Conservation (phyloP, 2,888 invertebrate genomes). For the Gryllus longicercus region DNA sequence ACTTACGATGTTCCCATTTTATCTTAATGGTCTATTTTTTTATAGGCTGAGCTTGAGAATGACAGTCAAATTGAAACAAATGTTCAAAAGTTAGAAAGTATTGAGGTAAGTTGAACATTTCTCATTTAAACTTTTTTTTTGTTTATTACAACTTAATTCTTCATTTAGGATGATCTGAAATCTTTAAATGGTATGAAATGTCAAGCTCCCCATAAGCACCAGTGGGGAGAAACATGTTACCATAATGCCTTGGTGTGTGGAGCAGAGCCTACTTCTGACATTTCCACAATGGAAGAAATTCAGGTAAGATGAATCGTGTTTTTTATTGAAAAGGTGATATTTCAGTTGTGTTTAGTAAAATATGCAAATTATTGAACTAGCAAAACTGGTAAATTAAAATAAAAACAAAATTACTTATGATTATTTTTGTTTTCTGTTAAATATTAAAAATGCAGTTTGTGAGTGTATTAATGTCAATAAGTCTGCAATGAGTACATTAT, state of each 20-base stretch:
- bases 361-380: too few relatives aligned
- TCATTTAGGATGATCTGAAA: slow-evolving; percentile 59
- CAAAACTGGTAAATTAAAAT: too few relatives aligned
- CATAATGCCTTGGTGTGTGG: slow-evolving; percentile 84
- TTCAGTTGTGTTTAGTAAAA: too few relatives aligned
- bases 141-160: slow-evolving; percentile 21
- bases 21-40: slow-evolving; percentile 23
- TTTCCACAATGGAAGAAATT: slow-evolving; percentile 57
- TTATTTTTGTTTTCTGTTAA: too few relatives aligned
- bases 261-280: slow-evolving; percentile 54
- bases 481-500: too few relatives aligned
- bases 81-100: slow-evolving; percentile 34
- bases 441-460: too few relatives aligned
- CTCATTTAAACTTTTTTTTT: background rate
- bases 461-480: too few relatives aligned
- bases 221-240: slow-evolving; percentile 71
- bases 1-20: background rate
- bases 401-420: too few relatives aligned
- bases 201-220: slow-evolving; percentile 75
- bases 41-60: slow-evolving; percentile 44
- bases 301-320: slow-evolving; percentile 51
- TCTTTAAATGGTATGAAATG: slow-evolving; percentile 80
- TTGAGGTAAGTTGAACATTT: slow-evolving; percentile 20
- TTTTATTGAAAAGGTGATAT: too few relatives aligned
- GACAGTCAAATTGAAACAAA: slow-evolving; percentile 38